Percentiles rank a stretch among this genome's conserved stretches.
Conservation (phyloP, 2,888 invertebrate genomes). For the Tetropium fuscum region DNA sequence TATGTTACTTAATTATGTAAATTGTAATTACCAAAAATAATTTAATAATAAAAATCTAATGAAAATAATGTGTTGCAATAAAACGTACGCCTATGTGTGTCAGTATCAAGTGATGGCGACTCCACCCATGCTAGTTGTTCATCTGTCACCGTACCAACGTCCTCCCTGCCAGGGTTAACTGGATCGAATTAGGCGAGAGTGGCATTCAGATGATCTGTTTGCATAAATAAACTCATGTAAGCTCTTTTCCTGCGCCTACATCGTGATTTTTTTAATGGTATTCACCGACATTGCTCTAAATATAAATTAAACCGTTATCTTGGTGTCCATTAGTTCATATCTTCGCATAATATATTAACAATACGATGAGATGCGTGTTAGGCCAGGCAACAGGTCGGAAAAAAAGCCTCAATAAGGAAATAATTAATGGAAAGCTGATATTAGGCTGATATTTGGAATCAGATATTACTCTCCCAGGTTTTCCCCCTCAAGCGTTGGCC, state of each 20-base stretch:
- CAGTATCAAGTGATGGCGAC: constrained; percentile 33
- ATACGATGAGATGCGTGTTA: no score
- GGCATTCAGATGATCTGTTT: constrained; percentile 46
- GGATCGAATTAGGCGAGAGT: constrained; percentile 50
- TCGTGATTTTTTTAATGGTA: constrained; percentile 12
- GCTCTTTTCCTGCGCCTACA: constrained; percentile 29
- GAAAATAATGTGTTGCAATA: neutral
- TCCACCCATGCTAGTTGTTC: constrained; percentile 46
- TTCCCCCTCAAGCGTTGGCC: no score
- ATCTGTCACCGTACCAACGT: constrained; percentile 49
- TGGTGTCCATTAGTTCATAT: no score
- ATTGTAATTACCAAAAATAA: neutral
- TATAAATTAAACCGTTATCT: constrained; percentile 20
- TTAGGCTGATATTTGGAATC: no score
- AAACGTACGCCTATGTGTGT: constrained; percentile 26
- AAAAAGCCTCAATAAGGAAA: no score
- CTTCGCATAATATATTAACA: no score
- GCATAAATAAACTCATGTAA: constrained; percentile 32
- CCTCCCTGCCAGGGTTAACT: constrained; percentile 53
- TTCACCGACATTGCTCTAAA: constrained; percentile 14
- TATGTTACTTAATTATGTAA: neutral
- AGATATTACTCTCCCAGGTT: no score
- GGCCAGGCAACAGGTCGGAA: no score
- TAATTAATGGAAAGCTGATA: no score
- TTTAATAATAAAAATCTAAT: neutral